Base-by-base conservation (phyloP, 2,888 invertebrate species). In the Rotaria macrura region DNA sequence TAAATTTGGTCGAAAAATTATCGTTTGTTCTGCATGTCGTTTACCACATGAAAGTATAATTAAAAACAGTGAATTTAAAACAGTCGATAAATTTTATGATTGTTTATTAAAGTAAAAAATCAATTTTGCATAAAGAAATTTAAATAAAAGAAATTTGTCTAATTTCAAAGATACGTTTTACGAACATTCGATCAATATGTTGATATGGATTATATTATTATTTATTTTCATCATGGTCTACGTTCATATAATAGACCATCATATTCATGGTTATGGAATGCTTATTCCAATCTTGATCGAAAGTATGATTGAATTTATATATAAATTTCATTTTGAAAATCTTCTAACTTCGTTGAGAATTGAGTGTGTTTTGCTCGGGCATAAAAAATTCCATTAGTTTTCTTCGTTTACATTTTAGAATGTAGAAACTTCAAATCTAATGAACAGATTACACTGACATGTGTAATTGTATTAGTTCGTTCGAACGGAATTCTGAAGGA, bases 161-260 rank as follows among this genome's bases (percentile, higher is more conserved):
- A 9, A 47, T 43, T 38, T 38, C 23, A 57, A 89, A 96, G 97
- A 91, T 97, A 96, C 92, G 93, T 98, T 88, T 95, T 95, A 91
- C 94, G 94, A 91, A 97, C 97, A 84, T 92, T 99, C 91, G 97
- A 98, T 92, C 95, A 95, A 90, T 97, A 96, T 91, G 99, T 99
- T 87, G 96, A 99, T 91, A 96, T 96, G 91, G 99, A 99, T 91
- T 99, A 99, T 92, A 96, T 95, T 89, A 93, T 99, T 87, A 95
- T 99, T 6, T 99, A 99, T 91, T 97, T 99, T 90, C 99, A 99
- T 91, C 95, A 95, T 92, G 99, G 99, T 25, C 93, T 99, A 83
- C 95, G 94, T 84, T 96, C 96, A 90, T 94, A 95, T 91, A 99
- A 97, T 91, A 98, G 97, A 90, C 99, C 98, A 0, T 94, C 97